phyloP scores from a whole-genome alignment of 2,113 vertebrate genomes.

The Hiodon alosoides region DNA sequence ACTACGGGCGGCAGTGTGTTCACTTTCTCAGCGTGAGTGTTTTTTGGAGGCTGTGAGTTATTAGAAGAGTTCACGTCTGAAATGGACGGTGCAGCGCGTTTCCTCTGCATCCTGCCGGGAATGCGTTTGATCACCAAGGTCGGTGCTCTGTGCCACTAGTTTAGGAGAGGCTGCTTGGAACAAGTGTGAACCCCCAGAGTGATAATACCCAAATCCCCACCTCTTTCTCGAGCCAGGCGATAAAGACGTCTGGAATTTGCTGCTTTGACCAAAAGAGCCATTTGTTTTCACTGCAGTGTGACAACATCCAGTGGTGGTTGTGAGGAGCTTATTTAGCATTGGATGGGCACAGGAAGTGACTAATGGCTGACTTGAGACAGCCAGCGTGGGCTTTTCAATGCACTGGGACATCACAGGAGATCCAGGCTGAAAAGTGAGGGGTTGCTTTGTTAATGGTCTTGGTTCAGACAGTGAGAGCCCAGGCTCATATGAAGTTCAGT shows the following conservation, averaged over 20 bases:
- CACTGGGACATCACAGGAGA: not conserved
- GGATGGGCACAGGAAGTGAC: not conserved
- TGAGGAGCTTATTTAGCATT: constrained; percentile 17
- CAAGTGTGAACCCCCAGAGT: constrained; percentile 2
- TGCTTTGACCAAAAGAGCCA: constrained; percentile 14
- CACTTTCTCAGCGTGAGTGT: not conserved
- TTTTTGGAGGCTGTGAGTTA: not conserved
- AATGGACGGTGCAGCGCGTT: not conserved
- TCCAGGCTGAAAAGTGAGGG: not conserved
- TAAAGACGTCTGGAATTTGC: constrained; percentile 19
- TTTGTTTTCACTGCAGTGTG: constrained; percentile 21
- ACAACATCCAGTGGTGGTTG: not conserved
- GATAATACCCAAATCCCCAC: not conserved
- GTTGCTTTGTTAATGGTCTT: not conserved
- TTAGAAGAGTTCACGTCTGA: constrained; percentile 13
- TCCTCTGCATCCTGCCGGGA: not conserved
- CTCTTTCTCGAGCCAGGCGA: not conserved
- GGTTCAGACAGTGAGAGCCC: not conserved
- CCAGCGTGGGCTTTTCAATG: not conserved
- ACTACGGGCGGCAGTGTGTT: not conserved
- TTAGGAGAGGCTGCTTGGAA: not conserved
- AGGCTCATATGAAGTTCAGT: not conserved
- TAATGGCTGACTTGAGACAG: constrained; percentile 5
- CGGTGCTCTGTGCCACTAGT: not conserved
- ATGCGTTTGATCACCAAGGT: not conserved